Conservation (phyloP, 1,140 invertebrate species). For the Contarinia nasturtii region DNA sequence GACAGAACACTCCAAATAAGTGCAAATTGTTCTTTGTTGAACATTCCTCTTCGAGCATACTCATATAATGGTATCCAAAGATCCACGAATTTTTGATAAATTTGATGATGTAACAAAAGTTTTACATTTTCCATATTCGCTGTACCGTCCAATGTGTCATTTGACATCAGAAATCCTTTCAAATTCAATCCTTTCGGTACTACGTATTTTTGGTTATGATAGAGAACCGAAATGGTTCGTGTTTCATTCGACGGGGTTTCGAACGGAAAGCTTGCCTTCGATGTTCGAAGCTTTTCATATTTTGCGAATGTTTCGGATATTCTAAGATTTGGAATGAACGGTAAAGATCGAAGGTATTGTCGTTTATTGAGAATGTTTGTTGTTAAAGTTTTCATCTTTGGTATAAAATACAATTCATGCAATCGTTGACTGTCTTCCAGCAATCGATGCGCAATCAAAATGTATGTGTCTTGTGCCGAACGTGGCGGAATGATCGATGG, state of each 20-base stretch:
- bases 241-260: background rate
- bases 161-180: background rate
- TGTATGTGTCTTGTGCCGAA: background rate
- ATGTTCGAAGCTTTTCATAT: too few species aligned
- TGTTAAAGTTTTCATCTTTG: background rate
- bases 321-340: background rate
- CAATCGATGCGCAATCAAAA: background rate
- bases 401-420: background rate
- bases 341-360: background rate
- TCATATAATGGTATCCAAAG: background rate
- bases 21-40: background rate
- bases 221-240: background rate
- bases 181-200: background rate
- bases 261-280: too few species aligned
- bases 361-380: background rate
- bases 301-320: background rate
- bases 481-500: background rate
- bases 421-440: background rate
- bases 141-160: background rate
- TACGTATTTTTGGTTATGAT: background rate
- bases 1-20: background rate
- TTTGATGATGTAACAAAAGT: background rate
- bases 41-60: background rate
- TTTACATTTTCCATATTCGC: background rate
- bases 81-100: background rate